phyloP scores from a whole-genome alignment of 2,888 invertebrate species.

The Mesoligia furuncula region DNA sequence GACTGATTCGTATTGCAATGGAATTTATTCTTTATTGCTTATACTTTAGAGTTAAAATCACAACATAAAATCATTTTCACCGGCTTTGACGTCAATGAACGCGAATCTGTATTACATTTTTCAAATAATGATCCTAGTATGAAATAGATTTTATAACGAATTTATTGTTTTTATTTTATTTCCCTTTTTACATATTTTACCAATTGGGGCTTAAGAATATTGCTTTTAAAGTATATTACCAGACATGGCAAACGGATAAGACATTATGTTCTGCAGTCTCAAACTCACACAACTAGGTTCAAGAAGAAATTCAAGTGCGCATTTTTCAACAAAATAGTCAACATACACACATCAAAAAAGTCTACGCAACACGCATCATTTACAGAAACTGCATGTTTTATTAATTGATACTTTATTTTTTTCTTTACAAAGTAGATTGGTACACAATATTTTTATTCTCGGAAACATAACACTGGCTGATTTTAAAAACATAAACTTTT shows the following conservation, averaged over 20 bases:
- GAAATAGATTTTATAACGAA: constrained; percentile 44
- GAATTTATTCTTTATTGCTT: constrained; percentile 7
- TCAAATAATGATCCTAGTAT: constrained; percentile 13
- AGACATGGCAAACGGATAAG: background rate
- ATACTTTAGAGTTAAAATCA: constrained; percentile 9
- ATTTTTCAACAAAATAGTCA: background rate
- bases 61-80: constrained; percentile 9
- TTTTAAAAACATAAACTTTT: no score
- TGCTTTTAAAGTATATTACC: background rate
- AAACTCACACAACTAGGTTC: background rate
- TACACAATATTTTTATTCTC: no score
- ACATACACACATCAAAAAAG: no score
- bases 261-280: background rate
- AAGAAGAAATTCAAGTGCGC: background rate
- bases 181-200: background rate
- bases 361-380: no score
- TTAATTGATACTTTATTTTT: no score
- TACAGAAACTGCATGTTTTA: no score
- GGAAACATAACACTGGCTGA: no score
- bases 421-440: no score
- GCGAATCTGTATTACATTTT: constrained; percentile 29
- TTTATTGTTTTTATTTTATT: constrained; percentile 24
- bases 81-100: background rate
- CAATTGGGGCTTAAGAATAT: background rate
- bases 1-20: constrained; percentile 34